Evolutionary conservation across 2,888 invertebrate species (phyloP).

Genomic region (Xestia xanthographa): DNA sequence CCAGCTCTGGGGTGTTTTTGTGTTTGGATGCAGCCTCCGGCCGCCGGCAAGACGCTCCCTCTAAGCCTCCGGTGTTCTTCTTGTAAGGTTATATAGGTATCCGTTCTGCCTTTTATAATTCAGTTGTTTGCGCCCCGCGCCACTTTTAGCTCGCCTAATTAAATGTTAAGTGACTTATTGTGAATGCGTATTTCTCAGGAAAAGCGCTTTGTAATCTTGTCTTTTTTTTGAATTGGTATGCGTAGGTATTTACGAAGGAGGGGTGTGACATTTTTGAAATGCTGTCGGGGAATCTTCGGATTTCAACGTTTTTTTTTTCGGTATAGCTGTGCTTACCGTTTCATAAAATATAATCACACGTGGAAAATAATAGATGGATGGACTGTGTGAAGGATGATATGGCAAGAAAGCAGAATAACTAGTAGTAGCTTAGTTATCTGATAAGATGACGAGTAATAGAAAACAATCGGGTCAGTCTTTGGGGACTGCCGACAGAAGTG

Average conservation of each 20-base stretch:
- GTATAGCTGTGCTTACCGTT: background rate
- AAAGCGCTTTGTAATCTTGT: constrained; percentile 56
- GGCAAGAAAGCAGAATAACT: too few relatives aligned
- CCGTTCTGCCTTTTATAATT: constrained; percentile 67
- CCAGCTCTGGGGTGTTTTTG: constrained; percentile 82
- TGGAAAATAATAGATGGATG: too few relatives aligned
- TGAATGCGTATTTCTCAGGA: constrained; percentile 53
- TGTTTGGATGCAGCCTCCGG: constrained; percentile 76
- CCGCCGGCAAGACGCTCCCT: constrained; percentile 72
- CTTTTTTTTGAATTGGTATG: constrained; percentile 44
- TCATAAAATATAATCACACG: background rate
- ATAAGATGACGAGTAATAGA: too few relatives aligned
- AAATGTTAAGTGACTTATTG: constrained; percentile 71
- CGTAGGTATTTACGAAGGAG: constrained; percentile 6
- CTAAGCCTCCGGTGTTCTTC: constrained; percentile 64
- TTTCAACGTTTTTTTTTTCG: background rate
- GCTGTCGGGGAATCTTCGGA: background rate
- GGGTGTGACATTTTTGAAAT: background rate
- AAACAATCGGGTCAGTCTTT: too few relatives aligned
- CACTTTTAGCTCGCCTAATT: constrained; percentile 69
- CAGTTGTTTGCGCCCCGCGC: constrained; percentile 67
- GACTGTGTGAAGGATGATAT: too few relatives aligned
- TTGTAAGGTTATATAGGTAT: constrained; percentile 59
- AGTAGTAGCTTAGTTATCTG: too few relatives aligned
- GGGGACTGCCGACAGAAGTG: too few relatives aligned